phyloP scores from a whole-genome alignment of 2,113 vertebrate species.

The Toxostoma redivivum region DNA sequence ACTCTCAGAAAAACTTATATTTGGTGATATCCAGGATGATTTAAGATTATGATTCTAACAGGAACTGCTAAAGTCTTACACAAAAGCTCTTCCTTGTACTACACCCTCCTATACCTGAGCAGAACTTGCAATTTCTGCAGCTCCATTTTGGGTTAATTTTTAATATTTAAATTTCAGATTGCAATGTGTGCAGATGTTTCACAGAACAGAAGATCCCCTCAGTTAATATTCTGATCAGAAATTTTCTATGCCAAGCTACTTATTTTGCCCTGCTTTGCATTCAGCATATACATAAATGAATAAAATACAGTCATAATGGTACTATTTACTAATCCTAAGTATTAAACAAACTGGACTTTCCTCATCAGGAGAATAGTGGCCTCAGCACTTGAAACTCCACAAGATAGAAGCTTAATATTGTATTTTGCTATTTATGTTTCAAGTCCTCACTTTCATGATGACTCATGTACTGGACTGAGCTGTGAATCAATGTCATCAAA shows the following conservation, averaged over 20 bases:
- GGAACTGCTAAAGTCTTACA: background rate
- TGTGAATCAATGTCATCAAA: background rate
- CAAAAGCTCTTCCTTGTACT: background rate
- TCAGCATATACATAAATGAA: background rate
- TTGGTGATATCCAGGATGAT: background rate
- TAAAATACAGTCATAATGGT: background rate
- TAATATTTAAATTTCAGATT: background rate
- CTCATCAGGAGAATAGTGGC: background rate
- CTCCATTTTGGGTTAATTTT: background rate
- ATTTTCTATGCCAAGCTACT: background rate
- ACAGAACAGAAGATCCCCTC: background rate
- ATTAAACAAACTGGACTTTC: background rate
- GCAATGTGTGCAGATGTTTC: background rate
- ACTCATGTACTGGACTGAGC: background rate
- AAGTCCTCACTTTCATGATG: background rate
- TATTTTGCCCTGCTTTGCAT: background rate
- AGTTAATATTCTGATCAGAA: background rate
- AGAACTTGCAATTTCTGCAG: background rate
- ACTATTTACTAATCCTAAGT: background rate
- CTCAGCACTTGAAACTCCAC: background rate
- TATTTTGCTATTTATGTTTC: background rate
- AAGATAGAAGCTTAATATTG: background rate
- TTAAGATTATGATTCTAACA: background rate
- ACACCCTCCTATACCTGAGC: background rate
- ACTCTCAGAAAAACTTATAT: background rate